phyloP scores from a whole-genome alignment of 2,888 invertebrate genomes.

The Pinctada fucata region DNA sequence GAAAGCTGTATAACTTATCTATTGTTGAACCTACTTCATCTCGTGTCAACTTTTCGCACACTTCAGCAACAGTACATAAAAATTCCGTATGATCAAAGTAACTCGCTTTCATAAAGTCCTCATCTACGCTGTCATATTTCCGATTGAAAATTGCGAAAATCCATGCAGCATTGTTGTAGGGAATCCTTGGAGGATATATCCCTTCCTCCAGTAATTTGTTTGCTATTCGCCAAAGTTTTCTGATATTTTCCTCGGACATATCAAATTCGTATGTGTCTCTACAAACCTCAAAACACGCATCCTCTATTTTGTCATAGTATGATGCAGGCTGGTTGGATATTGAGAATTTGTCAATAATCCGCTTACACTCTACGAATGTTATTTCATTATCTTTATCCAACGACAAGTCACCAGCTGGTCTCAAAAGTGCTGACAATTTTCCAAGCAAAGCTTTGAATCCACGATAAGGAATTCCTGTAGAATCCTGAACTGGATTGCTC shows the following conservation, averaged over 20 bases:
- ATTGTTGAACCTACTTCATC: slow-evolving; percentile 20
- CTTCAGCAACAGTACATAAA: too few species aligned
- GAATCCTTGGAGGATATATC: slow-evolving; percentile 42
- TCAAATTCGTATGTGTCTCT: slow-evolving; percentile 19
- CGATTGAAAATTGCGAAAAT: slow-evolving; percentile 37
- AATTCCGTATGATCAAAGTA: too few species aligned
- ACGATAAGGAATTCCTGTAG: neutral
- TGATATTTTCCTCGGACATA: neutral
- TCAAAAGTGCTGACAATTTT: slow-evolving; percentile 15
- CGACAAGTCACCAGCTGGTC: slow-evolving; percentile 21
- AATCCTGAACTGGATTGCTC: too few species aligned
- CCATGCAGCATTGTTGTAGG: slow-evolving; percentile 36
- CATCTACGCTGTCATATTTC: too few species aligned
- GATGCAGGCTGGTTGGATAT: too few species aligned
- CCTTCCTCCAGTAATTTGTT: slow-evolving; percentile 41
- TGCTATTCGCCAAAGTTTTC: slow-evolving; percentile 46
- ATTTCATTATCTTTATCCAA: slow-evolving; percentile 10
- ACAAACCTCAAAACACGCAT: slow-evolving; percentile 19
- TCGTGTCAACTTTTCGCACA: neutral
- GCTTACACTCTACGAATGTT: slow-evolving; percentile 12
- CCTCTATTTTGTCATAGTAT: slow-evolving; percentile 30
- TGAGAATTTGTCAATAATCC: too few species aligned
- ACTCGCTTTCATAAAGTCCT: too few species aligned
- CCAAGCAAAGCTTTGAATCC: neutral
- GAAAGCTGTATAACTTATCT: slow-evolving; percentile 44